Conservation (phyloP, 2,797 vertebrate species). For the Rallus crepitans region DNA sequence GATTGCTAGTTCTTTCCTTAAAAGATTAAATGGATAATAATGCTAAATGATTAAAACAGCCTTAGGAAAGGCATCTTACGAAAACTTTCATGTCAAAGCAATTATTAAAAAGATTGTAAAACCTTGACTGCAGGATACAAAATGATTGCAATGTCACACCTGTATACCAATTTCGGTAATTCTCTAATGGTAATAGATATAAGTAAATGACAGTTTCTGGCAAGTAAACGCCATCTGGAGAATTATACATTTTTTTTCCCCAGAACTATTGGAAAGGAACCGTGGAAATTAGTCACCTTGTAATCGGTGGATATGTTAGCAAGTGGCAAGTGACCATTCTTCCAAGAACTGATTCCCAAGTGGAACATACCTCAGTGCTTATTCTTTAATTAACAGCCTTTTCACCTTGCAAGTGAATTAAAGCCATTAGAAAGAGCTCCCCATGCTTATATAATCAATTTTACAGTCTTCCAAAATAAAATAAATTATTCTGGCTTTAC, state of each 20-base stretch:
- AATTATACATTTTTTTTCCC: conserved; percentile 30
- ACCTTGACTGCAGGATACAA: neutral
- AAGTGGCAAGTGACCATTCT: conserved; percentile 81
- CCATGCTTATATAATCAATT: conserved; percentile 68
- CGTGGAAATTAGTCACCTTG: conserved; percentile 68
- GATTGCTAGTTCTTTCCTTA: neutral
- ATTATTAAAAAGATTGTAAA: conserved; percentile 42
- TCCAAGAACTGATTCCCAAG: conserved; percentile 71
- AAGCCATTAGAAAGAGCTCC: conserved; percentile 57
- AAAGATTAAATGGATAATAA: neutral
- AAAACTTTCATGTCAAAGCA: conserved; percentile 60
- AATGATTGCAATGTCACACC: neutral
- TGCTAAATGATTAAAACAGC: conserved; percentile 27
- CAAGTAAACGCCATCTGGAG: conserved; percentile 67
- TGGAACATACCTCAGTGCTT: conserved; percentile 68
- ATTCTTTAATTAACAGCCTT: conserved; percentile 80
- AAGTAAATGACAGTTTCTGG: conserved; percentile 45
- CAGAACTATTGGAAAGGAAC: conserved; percentile 61
- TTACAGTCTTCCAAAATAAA: conserved; percentile 65
- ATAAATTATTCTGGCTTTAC: conserved; percentile 68
- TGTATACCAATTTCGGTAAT: conserved; percentile 20
- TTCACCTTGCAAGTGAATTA: conserved; percentile 74
- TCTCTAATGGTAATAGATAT: neutral
- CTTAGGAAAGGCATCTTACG: conserved; percentile 22
- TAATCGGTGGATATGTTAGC: conserved; percentile 73